Evolutionary conservation across 2,888 invertebrate genomes (phyloP).

Genomic region (Scaptomyza cyrtandrae): DNA sequence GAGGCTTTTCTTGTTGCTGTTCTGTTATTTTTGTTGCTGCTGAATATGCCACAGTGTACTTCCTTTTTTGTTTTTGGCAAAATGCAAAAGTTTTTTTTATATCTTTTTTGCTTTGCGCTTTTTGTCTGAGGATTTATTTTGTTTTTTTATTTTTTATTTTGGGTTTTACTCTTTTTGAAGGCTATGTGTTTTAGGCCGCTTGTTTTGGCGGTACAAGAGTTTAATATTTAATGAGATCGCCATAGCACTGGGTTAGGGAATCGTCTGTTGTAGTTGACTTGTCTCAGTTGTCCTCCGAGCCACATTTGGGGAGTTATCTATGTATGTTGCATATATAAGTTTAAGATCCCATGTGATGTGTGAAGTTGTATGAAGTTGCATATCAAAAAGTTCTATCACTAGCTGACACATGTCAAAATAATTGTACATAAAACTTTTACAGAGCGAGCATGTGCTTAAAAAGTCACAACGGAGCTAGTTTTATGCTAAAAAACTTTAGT

Average conservation of each 20-base stretch:
- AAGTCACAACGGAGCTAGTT: not conserved
- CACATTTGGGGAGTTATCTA: not conserved
- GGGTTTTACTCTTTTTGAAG: conserved; percentile 6
- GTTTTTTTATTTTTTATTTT: conserved; percentile 9
- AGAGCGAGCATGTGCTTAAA: not conserved
- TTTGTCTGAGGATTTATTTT: conserved; percentile 24
- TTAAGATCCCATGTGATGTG: conserved; percentile 4
- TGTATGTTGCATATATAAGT: too few species aligned
- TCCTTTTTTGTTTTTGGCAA: conserved; percentile 54
- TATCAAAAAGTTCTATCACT: conserved; percentile 17
- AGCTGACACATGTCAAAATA: conserved; percentile 12
- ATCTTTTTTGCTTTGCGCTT: conserved; percentile 33
- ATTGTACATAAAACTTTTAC: not conserved
- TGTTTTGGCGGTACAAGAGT: conserved; percentile 46
- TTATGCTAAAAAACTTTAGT: not conserved
- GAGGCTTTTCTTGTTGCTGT: conserved; percentile 41
- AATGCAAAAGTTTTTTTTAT: conserved; percentile 51
- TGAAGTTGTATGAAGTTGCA: conserved; percentile 18
- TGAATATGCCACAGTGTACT: conserved; percentile 52
- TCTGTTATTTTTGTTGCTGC: conserved; percentile 39
- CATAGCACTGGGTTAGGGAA: not conserved
- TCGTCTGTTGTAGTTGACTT: conserved; percentile 49
- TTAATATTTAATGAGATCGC: conserved; percentile 67
- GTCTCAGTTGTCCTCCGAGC: conserved; percentile 5
- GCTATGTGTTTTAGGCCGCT: conserved; percentile 34